Evolutionary conservation across 2,113 vertebrate genomes (phyloP), one percentile per base, ranked within the genome.

Genomic region (Lipotes vexillifer): DNA sequence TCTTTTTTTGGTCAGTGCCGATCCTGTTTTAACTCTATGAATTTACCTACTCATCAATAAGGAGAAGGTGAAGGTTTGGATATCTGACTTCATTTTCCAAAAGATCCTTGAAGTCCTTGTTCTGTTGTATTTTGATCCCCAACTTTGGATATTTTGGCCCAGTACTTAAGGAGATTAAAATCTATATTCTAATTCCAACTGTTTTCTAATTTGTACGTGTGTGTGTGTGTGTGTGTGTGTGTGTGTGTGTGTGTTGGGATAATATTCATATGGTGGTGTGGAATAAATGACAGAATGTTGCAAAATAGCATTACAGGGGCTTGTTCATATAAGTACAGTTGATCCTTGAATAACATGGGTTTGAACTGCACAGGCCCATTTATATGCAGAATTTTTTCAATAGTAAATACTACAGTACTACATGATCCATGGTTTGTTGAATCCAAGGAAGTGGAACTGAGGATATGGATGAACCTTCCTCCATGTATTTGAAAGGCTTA

Each of bases 231-330:
- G 4, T n/a, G 15, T 52, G 49, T 3, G 2, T 36, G 4, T n/a
- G 15, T 52, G 14, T 3, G 2, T 33, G 3, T n/a, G 15, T 52
- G 49, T 1, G 2, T 21, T 6, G 2, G 29, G 10, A 2, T 52
- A 66, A 52, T 49, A 65, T n/a, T 23, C 15, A 86, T 10, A 44
- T 12, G 27, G 6, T 69, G 6, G 1, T 59, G 3, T 55, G 9
- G 8, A 71, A 13, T 36, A 17, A 38, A 65, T 68, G 31, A 63
- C 2, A 75, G 55, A 66, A 13, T 61, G 0, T 31, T n/a, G 0
- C 25, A 27, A 85, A 52, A 49, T 82, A 21, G 2, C 46, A 13
- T 71, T 52, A 10, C 1, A 61, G 17, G 41, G 2, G 0, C 10
- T 85, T 95, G 1, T 89, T 72, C 18, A 46, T 13, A 12, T 14